These are phyloP conservation scores for Albula glossodonta DNA, from an alignment of 2,113 vertebrate genomes.

Conservation along the genomic window DNA sequence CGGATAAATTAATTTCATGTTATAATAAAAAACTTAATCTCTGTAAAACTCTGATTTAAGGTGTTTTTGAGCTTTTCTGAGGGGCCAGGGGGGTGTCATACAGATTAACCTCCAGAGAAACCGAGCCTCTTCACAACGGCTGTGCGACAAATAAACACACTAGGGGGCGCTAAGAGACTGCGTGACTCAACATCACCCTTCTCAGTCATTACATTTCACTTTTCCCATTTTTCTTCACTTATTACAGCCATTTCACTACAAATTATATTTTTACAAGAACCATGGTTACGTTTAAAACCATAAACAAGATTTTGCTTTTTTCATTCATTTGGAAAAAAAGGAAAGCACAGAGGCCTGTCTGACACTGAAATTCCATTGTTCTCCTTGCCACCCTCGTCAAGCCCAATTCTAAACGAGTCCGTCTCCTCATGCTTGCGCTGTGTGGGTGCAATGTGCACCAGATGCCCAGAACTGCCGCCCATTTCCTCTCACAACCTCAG, in stretches of 20 bases:
- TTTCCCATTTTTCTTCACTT: neutral
- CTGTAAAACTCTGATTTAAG: neutral
- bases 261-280: neutral
- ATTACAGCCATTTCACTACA: neutral
- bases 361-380: neutral
- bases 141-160: slow-evolving; percentile 40
- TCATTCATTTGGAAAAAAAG: neutral
- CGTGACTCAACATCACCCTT: neutral
- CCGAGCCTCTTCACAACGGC: neutral
- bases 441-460: neutral
- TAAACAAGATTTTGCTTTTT: neutral
- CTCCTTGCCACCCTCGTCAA: neutral
- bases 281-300: neutral
- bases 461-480: neutral
- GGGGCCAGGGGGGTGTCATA: neutral
- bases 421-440: neutral
- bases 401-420: neutral
- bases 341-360: neutral
- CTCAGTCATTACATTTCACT: neutral
- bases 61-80: neutral
- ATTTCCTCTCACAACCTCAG: neutral
- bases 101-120: neutral
- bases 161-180: slow-evolving; percentile 68
- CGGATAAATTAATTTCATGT: neutral
- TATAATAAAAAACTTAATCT: neutral